Evolutionary conservation across 2,888 invertebrate genomes (phyloP), one percentile per base, ranked within the genome.

Genomic region (Spatulosminthurus flaviceps): DNA sequence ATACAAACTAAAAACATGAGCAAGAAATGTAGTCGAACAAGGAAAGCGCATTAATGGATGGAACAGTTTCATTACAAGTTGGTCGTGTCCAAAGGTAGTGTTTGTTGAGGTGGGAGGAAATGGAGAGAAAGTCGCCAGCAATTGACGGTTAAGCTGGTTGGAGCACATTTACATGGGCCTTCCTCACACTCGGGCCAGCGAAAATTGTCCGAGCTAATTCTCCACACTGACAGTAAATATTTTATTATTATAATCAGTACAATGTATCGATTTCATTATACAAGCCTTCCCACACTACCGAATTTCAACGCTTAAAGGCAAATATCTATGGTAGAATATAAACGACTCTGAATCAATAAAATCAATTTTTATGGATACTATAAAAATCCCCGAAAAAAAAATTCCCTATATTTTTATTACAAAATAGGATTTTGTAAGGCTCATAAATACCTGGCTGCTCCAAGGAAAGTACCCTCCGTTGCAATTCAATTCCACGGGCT

Each of bases 201-300:
- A n/a, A 82, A 81, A 28, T 82, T 83, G 4, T 81, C 82, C 16
- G 24, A 41, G 7, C 78, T 79, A 26, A 83, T 69, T 66, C 82
- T 84, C 84, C 84, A 84, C 22, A 81, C 84, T 84, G 41, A 5
- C n/a, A n/a, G n/a, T n/a, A n/a, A n/a, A n/a, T n/a, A n/a, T n/a
- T n/a, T n/a, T 34, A 34, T 34, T 34, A 34, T 34, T 34, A 34
- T 34, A 34, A n/a, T n/a, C n/a, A n/a, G n/a, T n/a, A n/a, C n/a
- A n/a, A n/a, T n/a, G n/a, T n/a, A n/a, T n/a, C n/a, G n/a, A n/a
- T n/a, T n/a, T n/a, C n/a, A n/a, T n/a, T n/a, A n/a, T n/a, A n/a
- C n/a, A n/a, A n/a, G n/a, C n/a, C n/a, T n/a, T n/a, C n/a, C n/a
- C n/a, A n/a, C n/a, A n/a, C n/a, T n/a, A n/a, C n/a, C n/a, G n/a